A percentile compares a stretch with the other conserved stretches of the same genome.
Conservation (phyloP, 2,113 vertebrate genomes). For the Phyllostomus discolor region DNA sequence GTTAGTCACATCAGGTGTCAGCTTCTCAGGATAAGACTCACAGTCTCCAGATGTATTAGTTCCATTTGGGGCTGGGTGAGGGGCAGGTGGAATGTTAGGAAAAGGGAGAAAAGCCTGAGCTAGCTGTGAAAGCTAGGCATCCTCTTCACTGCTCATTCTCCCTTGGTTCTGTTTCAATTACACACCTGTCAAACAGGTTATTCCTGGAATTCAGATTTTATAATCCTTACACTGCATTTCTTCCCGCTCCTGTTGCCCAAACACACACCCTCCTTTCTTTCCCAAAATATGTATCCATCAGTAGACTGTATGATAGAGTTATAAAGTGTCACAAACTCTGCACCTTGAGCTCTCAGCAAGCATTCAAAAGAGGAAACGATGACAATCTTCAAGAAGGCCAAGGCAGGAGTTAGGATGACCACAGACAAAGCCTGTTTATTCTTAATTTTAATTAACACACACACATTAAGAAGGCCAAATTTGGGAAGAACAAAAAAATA, state of each 20-base stretch:
- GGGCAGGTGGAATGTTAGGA: background rate
- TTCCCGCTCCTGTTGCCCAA: constrained; percentile 37
- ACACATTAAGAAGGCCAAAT: background rate
- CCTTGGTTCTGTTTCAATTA: constrained; percentile 57
- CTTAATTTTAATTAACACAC: constrained; percentile 31
- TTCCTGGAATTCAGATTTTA: constrained; percentile 75
- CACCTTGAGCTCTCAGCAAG: constrained; percentile 42
- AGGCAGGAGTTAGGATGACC: constrained; percentile 56
- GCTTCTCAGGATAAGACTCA: constrained; percentile 68
- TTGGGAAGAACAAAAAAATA: background rate
- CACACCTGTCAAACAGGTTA: constrained; percentile 82
- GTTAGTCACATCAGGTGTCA: constrained; percentile 73
- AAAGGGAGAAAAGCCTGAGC: background rate
- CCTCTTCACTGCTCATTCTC: constrained; percentile 49
- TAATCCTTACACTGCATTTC: constrained; percentile 65
- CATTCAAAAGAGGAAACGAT: constrained; percentile 42
- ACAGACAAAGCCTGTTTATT: constrained; percentile 35
- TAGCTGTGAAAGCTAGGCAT: constrained; percentile 59
- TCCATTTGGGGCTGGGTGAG: constrained; percentile 45
- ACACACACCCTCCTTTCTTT: constrained; percentile 28
- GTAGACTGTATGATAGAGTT: background rate
- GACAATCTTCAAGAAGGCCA: constrained; percentile 52
- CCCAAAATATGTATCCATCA: background rate
- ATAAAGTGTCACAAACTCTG: background rate
- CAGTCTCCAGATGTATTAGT: constrained; percentile 66